A percentile compares a stretch with the other conserved stretches of the same genome.
Conservation (phyloP, 2,113 vertebrate genomes). For the Oplegnathus fasciatus region DNA sequence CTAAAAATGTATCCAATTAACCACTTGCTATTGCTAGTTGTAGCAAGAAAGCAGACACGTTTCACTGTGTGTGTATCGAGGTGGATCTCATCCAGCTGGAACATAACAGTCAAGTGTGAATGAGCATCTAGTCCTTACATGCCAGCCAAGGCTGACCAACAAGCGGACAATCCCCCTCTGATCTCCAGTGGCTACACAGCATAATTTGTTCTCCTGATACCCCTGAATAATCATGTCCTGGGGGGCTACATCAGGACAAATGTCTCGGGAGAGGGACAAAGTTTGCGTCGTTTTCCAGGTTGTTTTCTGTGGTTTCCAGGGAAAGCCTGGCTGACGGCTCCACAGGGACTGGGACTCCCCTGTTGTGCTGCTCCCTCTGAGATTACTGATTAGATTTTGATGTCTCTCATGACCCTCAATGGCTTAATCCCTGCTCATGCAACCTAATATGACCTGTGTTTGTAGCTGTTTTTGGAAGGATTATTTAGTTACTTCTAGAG, state of each 20-base stretch:
- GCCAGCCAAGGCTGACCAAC: conserved; percentile 39
- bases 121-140: conserved; percentile 22
- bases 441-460: not conserved
- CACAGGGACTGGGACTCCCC: not conserved
- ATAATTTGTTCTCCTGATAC: conserved; percentile 25
- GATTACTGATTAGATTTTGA: conserved; percentile 37
- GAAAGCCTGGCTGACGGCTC: conserved; percentile 1
- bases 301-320: conserved; percentile 19
- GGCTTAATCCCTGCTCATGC: not conserved
- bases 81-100: conserved; percentile 49
- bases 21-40: not conserved
- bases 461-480: not conserved
- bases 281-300: conserved; percentile 25
- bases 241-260: conserved; percentile 5
- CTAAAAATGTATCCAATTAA: not conserved
- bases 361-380: conserved; percentile 2
- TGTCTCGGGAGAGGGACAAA: conserved; percentile 20
- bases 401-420: conserved; percentile 22
- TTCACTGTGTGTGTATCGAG: conserved; percentile 6
- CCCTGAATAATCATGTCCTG: conserved; percentile 20
- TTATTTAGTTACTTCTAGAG: not conserved
- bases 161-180: conserved; percentile 8
- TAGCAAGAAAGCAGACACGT: conserved; percentile 9
- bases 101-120: conserved; percentile 56
- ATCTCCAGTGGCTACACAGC: conserved; percentile 1